Conservation (phyloP, 2,797 vertebrate species). For the Rhyacichthys aspro region DNA sequence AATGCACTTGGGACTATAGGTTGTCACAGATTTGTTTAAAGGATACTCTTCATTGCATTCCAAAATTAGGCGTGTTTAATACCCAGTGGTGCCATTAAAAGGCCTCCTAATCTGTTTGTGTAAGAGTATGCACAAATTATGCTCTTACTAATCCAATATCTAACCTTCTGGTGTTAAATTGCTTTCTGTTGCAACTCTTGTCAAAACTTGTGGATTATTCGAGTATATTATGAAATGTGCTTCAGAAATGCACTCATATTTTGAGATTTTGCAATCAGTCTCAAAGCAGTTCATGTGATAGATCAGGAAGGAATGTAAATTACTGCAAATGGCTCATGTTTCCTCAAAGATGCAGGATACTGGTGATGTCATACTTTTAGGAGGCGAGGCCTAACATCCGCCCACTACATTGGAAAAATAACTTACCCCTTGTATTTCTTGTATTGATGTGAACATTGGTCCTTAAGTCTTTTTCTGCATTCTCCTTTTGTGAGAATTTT, state of each 20-base stretch:
- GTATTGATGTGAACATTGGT: no score
- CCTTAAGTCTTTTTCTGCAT: no score
- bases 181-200: no score
- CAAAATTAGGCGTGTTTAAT: not conserved
- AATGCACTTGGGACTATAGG: slow-evolving; percentile 3
- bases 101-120: slow-evolving; percentile 9
- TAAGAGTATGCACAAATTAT: not conserved
- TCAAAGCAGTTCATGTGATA: slow-evolving; percentile 35
- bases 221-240: no score
- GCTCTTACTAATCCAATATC: no score
- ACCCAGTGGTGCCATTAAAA: not conserved
- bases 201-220: no score
- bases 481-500: no score
- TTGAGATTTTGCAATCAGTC: slow-evolving; percentile 30
- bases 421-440: not conserved
- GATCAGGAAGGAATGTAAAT: slow-evolving; percentile 62
- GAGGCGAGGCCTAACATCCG: slow-evolving; percentile 25
- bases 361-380: slow-evolving; percentile 26
- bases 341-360: slow-evolving; percentile 41
- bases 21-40: slow-evolving; percentile 5
- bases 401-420: no score
- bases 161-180: no score
- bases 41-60: not conserved
- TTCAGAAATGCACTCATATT: no score
- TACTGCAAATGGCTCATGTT: no score